These are phyloP conservation scores for Agapornis canus DNA, from an alignment of 2,797 vertebrate species.

Conservation along the genomic window DNA sequence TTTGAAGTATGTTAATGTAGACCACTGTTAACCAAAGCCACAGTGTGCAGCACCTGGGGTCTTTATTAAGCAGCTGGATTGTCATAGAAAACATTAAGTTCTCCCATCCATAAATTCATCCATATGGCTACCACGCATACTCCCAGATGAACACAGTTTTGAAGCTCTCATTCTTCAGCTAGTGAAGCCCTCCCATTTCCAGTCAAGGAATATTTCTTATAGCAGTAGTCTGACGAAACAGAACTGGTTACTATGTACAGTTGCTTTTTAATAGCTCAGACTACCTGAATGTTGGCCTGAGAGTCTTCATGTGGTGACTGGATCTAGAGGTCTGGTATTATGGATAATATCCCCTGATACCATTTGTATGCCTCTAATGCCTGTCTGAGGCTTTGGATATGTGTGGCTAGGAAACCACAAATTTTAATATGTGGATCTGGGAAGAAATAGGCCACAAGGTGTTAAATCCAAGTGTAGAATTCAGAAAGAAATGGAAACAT, in stretches of 20 bases:
- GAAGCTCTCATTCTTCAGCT: not conserved
- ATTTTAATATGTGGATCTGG: not conserved
- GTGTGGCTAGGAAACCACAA: not conserved
- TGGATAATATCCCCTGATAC: not conserved
- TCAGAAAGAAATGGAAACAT: not conserved
- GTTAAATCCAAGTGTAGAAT: not conserved
- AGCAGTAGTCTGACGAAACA: not conserved
- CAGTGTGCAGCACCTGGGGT: not conserved
- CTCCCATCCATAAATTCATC: not conserved
- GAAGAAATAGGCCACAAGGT: not conserved
- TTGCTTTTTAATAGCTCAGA: not conserved
- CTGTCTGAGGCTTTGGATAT: not conserved
- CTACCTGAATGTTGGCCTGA: not conserved
- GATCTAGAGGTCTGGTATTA: not conserved
- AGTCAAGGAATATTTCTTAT: not conserved
- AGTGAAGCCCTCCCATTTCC: not conserved
- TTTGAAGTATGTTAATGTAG: not conserved
- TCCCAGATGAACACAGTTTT: not conserved
- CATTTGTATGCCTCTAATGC: not conserved
- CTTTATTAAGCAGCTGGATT: not conserved
- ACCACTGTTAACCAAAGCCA: not conserved
- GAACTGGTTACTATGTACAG: not conserved
- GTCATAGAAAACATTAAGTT: not conserved
- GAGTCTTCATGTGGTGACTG: not conserved
- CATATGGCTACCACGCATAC: accelerated